Base-by-base conservation (phyloP, 2,888 invertebrate genomes). In the Poecilus cupreus region DNA sequence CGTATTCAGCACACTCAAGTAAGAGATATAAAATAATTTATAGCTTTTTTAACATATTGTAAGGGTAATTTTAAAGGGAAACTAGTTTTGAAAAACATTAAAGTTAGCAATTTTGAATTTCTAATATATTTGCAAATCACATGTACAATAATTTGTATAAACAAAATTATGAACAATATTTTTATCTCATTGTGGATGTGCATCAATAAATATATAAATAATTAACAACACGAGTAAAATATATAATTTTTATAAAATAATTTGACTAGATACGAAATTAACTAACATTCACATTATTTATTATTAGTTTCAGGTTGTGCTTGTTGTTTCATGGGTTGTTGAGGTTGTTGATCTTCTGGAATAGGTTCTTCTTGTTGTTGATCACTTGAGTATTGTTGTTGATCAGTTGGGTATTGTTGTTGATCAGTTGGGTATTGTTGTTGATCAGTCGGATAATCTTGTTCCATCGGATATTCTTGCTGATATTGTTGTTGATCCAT, bases 391-490 rank as follows among this genome's bases (percentile, higher is more conserved):
- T n/a, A 4, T 54, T n/a, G n/a, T 54, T 39, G 37, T 22, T 54
- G 4, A 8, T 13, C 11, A 32, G n/a, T 18, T 22, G 0, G 13
- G 32, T 64, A 68, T 8, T 75, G 77, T 68, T 81, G 76, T 68
- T 43, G 68, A 8, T 82, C 80, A 20, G 68, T 37, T 32, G 78
- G 11, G 54, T 79, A 64, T 51, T 82, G 75, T 64, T 82, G 51
- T 79, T 81, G 43, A 18, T 60, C 76, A 13, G 68, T 20, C 0
- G 82, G 77, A 18, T 82, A 82, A 16, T 82, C 77, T 32, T 72
- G 77, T 8, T 82, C 70, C 70, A 76, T 76, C 2, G 75, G 82
- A 39, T 77, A 76, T 10, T 76, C 74, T 70, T 77, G 43, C 57
- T 51, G 57, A 32, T 82, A 78, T 26, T 77, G 57, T 43, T 77